Percentiles rank a stretch among this genome's conserved stretches.
Conservation (phyloP, 1,140 invertebrate species). For the Capitella teleta region DNA sequence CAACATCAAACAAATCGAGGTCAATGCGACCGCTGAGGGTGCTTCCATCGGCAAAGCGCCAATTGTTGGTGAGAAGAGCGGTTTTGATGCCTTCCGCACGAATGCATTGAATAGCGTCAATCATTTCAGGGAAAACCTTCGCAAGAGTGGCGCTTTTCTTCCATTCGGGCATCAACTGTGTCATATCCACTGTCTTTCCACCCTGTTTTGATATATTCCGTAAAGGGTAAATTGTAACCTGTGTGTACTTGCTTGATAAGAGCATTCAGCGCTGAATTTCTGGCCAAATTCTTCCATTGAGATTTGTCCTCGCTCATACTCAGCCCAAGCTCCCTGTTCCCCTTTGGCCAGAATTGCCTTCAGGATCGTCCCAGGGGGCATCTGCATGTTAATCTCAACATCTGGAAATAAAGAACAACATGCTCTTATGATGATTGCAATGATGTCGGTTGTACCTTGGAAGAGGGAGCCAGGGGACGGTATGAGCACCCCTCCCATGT, state of each 20-base stretch:
- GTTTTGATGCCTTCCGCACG: conserved; percentile 37
- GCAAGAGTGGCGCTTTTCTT: background rate
- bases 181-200: background rate
- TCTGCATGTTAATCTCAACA: conserved; percentile 21
- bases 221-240: background rate
- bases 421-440: background rate
- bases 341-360: conserved; percentile 23
- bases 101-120: conserved; percentile 33
- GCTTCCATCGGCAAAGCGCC: conserved; percentile 18
- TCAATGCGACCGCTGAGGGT: conserved; percentile 18
- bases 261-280: conserved; percentile 30
- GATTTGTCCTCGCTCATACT: conserved; percentile 31
- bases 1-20: conserved; percentile 32
- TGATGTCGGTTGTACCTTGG: conserved; percentile 18
- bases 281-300: conserved; percentile 25
- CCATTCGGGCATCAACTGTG: background rate
- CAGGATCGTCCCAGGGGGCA: conserved; percentile 21
- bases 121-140: conserved; percentile 26
- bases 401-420: conserved; percentile 18
- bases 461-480: conserved; percentile 31
- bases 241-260: conserved; percentile 18
- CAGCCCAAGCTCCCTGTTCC: conserved; percentile 24
- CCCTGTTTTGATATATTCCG: background rate
- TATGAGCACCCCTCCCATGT: conserved; percentile 41
- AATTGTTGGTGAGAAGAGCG: conserved; percentile 45